Base-by-base conservation (phyloP, 2,113 vertebrate genomes). In the Pelecanoides urinatrix region DNA sequence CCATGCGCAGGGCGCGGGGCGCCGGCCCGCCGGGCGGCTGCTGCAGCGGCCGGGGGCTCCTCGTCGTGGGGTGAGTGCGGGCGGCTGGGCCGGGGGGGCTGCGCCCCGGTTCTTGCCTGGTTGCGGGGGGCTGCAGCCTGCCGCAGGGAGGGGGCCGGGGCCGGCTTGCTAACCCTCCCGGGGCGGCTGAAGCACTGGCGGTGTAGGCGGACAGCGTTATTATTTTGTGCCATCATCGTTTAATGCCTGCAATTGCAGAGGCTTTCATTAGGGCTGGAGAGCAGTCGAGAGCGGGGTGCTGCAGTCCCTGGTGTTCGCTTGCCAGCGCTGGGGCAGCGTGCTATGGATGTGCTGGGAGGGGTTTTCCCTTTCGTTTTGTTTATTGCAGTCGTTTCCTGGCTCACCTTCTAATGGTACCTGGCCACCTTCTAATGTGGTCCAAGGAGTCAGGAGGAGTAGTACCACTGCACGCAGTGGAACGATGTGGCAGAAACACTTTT, bases 51-150 rank as follows among this genome's bases (percentile, higher is more conserved):
- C 40, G 9, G 40, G 40, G 40, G 40, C 40, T 40, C 40, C 40
- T 40, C 5, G 95, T 98, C 16, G 95, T 97, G 65, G 98, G 98
- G 98, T 98, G 94, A 97, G 98, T 97, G 86, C 3, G 71, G 49
- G 49, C 18, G 9, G n/a, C 19, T 2, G 71, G 32, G 56, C 11
- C 14, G 45, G 50, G 40, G 40, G 7, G 36, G 29, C 16, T 23
- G 14, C 40, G 49, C 22, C 36, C 47, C 22, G 27, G 13, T 32
- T 18, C 21, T 42, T n/a, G 18, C 5, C 17, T 40, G 40, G 40
- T 4, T 50, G 36, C 34, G 22, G 44, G 50, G 32, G 29, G 36
- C n/a, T n/a, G 44, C n/a, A 2, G 36, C 4, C 14, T 53, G 77
- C 50, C 10, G 38, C 32, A 5, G 32, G 30, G 47, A 5, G 21